Conservation (phyloP, 2,888 invertebrate genomes). For the Apeira syringaria region DNA sequence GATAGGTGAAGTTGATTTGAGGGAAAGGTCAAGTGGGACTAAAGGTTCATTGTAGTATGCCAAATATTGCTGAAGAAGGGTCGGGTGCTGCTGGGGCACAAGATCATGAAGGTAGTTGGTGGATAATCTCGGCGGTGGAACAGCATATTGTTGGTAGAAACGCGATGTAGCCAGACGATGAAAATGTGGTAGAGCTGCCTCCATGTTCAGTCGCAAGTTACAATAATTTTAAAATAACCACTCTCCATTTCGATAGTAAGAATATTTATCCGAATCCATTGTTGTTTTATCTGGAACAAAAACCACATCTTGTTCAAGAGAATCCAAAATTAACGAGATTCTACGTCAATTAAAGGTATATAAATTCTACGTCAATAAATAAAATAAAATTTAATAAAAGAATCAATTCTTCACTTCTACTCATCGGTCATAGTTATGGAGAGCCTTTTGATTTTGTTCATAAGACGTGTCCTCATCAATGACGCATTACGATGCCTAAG, state of each 20-base stretch:
- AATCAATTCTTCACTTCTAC: too few relatives aligned
- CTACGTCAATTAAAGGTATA: too few relatives aligned
- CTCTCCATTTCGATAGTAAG: slow-evolving; percentile 29
- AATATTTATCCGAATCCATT: slow-evolving; percentile 25
- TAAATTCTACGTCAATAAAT: too few relatives aligned
- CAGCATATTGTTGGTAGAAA: slow-evolving; percentile 73
- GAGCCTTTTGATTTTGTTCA: too few relatives aligned
- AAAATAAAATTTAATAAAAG: too few relatives aligned
- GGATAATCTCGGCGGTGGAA: slow-evolving; percentile 64
- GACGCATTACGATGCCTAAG: too few relatives aligned
- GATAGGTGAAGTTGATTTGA: slow-evolving; percentile 88
- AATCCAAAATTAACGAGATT: too few relatives aligned
- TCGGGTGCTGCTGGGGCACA: slow-evolving; percentile 72
- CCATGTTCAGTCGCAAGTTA: slow-evolving; percentile 54
- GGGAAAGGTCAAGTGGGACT: slow-evolving; percentile 89
- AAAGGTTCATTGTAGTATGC: slow-evolving; percentile 85
- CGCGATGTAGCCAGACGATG: slow-evolving; percentile 66
- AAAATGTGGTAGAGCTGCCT: slow-evolving; percentile 71
- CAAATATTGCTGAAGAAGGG: slow-evolving; percentile 79
- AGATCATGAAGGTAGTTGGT: slow-evolving; percentile 72
- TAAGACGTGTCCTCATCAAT: too few relatives aligned
- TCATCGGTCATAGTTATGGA: too few relatives aligned
- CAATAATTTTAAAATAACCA: slow-evolving; percentile 21
- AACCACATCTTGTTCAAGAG: too few relatives aligned
- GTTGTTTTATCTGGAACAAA: slow-evolving; percentile 48